Evolutionary conservation across 2,797 vertebrate genomes (phyloP), one percentile per base, ranked within the genome.

Genomic region (Octomys mimax): DNA sequence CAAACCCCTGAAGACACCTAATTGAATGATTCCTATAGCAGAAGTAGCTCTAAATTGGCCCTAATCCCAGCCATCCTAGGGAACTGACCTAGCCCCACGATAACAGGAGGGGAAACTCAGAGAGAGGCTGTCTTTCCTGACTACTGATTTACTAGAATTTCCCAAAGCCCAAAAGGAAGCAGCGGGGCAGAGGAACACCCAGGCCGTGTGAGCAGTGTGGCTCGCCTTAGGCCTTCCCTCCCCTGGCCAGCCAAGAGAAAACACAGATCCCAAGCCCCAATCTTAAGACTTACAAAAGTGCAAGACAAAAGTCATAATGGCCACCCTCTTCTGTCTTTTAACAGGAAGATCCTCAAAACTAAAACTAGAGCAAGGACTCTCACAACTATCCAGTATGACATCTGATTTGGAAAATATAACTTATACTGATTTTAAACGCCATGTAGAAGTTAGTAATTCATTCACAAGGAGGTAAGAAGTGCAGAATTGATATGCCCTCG

Each of bases 371-470:
- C 5, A 57, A 88, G 78, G 64, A 1, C 6, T 0, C 5, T 5
- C 71, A 7, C 0, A 0, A 5, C 9, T 36, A 28, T 4, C 11
- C 4, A 0, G 9, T 18, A 18, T 2, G 31, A 68, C 10, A 22
- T 4, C 57, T n/a, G 24, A 31, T 19, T 46, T 28, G 0, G 46
- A 92, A 98, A 97, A 95, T 96, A 97, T 61, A n/a, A 62, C 33
- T 83, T 54, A 42, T 46, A 5, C 22, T 80, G 81, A 73, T 64
- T 92, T 75, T 89, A 78, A 93, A 21, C 59, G 78, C 78, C 77
- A 46, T 4, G 0, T 4, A 83, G 54, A 81, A 80, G 83, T 80
- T 61, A 83, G 49, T 66, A 9, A 52, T 57, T 66, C 24, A 84
- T 22, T 26, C 28, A 5, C 0, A 19, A 61, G n/a, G 92, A 84